Evolutionary conservation across 2,113 vertebrate genomes (phyloP).

Genomic region (Dendrocopos noguchii): DNA sequence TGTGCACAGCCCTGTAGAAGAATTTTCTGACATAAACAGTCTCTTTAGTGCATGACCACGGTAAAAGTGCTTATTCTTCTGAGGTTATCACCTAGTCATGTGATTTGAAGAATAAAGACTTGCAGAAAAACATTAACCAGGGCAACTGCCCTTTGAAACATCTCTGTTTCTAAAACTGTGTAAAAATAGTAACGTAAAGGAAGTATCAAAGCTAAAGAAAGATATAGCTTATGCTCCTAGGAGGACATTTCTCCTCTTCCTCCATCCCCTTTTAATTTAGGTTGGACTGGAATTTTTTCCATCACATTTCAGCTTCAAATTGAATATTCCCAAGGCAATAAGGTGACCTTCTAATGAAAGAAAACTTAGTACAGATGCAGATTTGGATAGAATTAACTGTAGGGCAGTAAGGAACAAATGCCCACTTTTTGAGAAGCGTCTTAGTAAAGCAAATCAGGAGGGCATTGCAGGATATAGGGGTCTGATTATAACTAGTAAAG

Average conservation of each 20-base stretch:
- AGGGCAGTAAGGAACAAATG: not conserved
- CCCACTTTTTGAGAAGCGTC: not conserved
- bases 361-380: not conserved
- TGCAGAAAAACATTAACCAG: not conserved
- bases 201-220: not conserved
- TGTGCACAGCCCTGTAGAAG: not conserved
- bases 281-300: not conserved
- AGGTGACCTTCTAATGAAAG: not conserved
- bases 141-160: not conserved
- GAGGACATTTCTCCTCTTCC: not conserved
- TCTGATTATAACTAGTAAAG: not conserved
- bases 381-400: not conserved
- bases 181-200: not conserved
- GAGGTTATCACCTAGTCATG: not conserved
- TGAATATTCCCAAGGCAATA: not conserved
- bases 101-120: not conserved
- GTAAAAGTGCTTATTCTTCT: not conserved
- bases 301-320: not conserved
- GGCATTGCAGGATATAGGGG: rapidly evolving
- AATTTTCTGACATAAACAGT: not conserved
- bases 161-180: not conserved
- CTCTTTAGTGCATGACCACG: not conserved
- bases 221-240: not conserved
- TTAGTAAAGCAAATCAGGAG: not conserved
- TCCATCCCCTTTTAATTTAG: rapidly evolving